Evolutionary conservation across 1,140 invertebrate genomes (phyloP).

Genomic region (Xylocopa sonorina): DNA sequence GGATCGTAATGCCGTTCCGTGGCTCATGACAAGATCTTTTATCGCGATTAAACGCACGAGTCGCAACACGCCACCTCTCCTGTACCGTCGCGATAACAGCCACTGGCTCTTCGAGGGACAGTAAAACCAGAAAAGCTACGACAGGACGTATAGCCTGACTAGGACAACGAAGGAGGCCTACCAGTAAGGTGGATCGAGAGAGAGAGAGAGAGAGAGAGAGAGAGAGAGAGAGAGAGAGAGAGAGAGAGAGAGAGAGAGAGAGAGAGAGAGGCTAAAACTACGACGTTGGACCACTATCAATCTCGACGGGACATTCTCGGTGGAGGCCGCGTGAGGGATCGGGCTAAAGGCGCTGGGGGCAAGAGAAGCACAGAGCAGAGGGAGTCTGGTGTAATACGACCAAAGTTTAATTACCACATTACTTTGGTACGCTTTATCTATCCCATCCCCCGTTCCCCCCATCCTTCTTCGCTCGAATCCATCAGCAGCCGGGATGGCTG

Average conservation of each 20-base stretch:
- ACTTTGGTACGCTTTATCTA: conserved; percentile 65
- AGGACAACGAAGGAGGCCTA: conserved; percentile 44
- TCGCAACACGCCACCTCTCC: conserved; percentile 74
- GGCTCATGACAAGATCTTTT: conserved; percentile 78
- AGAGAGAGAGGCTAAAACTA: conserved; percentile 31
- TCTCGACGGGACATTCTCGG: conserved; percentile 69
- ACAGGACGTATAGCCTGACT: conserved; percentile 55
- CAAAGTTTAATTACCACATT: conserved; percentile 81
- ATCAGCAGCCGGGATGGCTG: conserved; percentile 57
- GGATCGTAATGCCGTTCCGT: conserved; percentile 73
- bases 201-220: conserved; percentile 28
- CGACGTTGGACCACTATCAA: conserved; percentile 70
- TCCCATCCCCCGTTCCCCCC: conserved; percentile 24
- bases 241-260: conserved; percentile 16
- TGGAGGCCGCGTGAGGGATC: conserved; percentile 28
- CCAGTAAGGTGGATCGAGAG: conserved; percentile 24
- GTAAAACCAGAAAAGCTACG: conserved; percentile 63
- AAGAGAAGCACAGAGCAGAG: neutral
- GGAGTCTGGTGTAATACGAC: conserved; percentile 71
- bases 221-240: conserved; percentile 15
- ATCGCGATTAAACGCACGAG: conserved; percentile 77
- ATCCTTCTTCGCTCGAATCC: conserved; percentile 55
- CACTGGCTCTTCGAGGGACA: conserved; percentile 43
- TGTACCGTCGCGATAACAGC: conserved; percentile 72
- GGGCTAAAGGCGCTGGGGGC: neutral